Conservation (phyloP, 2,113 vertebrate genomes). For the Galbula dea region DNA sequence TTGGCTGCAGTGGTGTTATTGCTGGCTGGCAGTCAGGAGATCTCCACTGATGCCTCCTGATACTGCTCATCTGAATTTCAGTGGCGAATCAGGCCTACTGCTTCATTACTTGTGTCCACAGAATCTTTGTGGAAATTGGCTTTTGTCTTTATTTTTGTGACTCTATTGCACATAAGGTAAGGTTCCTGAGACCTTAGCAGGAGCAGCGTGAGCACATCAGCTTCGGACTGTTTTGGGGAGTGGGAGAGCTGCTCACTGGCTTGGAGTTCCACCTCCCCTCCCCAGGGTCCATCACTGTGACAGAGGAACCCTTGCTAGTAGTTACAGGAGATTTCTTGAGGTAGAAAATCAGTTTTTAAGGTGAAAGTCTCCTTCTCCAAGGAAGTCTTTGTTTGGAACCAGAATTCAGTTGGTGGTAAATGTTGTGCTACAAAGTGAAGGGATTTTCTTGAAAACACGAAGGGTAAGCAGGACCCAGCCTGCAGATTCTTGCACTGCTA, state of each 20-base stretch:
- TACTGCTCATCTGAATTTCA: neutral
- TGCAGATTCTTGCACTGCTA: neutral
- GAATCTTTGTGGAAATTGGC: neutral
- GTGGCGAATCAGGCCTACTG: neutral
- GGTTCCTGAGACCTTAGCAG: neutral
- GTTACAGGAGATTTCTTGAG: accelerated
- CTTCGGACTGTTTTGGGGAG: neutral
- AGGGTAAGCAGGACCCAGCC: neutral
- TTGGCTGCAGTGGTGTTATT: neutral
- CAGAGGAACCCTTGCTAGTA: accelerated
- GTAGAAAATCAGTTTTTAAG: neutral
- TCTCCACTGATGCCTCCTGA: neutral
- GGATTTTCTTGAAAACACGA: neutral
- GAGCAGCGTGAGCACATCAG: accelerated
- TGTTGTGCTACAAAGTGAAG: neutral
- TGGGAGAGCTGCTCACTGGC: accelerated
- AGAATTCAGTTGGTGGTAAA: neutral
- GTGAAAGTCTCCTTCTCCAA: neutral
- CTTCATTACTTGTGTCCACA: neutral
- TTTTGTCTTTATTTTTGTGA: neutral
- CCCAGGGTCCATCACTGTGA: accelerated
- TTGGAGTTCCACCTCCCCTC: neutral
- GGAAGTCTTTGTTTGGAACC: neutral
- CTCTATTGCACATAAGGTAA: accelerated
- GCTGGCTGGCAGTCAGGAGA: neutral